A percentile compares a stretch with the other conserved stretches of the same genome.
Evolutionary conservation across 2,113 vertebrate species (phyloP).

Genomic region (Corydoras maculifer): DNA sequence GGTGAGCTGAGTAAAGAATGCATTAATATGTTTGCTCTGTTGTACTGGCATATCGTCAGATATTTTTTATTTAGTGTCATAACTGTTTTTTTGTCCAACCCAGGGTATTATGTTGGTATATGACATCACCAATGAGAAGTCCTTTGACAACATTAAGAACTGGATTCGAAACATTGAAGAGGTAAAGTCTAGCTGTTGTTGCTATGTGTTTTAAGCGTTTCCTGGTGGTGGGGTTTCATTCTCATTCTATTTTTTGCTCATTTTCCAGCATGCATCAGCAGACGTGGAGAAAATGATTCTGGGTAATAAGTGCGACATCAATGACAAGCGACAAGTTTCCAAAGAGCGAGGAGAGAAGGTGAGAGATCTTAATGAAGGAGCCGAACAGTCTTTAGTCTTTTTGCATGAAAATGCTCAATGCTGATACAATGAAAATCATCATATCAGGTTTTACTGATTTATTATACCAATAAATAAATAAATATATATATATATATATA

Average conservation of each 20-base stretch:
- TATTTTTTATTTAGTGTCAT: background rate
- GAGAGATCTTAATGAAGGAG: slow-evolving; percentile 26
- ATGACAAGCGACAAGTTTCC: slow-evolving; percentile 93
- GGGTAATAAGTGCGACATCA: slow-evolving; percentile 96
- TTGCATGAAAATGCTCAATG: too few species aligned
- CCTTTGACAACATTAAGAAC: slow-evolving; percentile 95
- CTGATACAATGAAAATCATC: too few species aligned
- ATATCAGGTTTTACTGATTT: too few species aligned
- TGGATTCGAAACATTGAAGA: slow-evolving; percentile 97
- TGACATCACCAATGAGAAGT: slow-evolving; percentile 95
- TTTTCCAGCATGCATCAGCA: slow-evolving; percentile 83
- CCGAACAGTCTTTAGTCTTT: background rate
- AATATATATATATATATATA: too few species aligned
- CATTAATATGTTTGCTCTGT: background rate
- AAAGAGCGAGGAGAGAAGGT: slow-evolving; percentile 94
- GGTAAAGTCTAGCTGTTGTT: slow-evolving; percentile 55
- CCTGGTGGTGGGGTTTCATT: background rate
- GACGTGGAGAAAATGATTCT: slow-evolving; percentile 98
- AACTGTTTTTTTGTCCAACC: background rate
- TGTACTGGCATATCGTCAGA: background rate
- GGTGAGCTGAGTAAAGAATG: slow-evolving; percentile 59
- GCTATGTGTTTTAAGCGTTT: background rate
- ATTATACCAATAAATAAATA: too few species aligned
- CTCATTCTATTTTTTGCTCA: background rate
- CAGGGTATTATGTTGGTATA: slow-evolving; percentile 97